Base-by-base conservation (phyloP, 1,140 invertebrate species). In the Leptonema lineaticorne region DNA sequence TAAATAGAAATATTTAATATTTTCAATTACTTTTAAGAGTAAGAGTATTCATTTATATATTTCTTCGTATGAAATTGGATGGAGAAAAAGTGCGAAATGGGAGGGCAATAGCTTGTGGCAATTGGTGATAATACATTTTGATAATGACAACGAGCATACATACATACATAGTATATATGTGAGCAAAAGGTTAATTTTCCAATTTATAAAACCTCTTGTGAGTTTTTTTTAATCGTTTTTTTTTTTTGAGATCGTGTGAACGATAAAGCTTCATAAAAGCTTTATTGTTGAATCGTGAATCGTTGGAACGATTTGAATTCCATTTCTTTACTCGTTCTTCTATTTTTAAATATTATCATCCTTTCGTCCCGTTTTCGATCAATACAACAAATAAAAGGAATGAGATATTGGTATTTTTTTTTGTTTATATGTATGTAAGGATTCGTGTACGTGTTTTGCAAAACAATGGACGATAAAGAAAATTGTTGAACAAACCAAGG, bases 191-290 rank as follows among this genome's bases (percentile, higher is more conserved):
- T 53, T 53, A 53, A 53, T 53, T 53, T 53, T 53, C 50, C 50
- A 53, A 53, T 53, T 53, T 53, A 53, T 53, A 53, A 53, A 53
- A 53, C 50, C 8, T 26, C 27, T 11, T 53, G 50, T 26, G 14
- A 20, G 50, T 14, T 41, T 41, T 41, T 41, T 9, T 16, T 24
- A 48, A n/a, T n/a, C 20, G 50, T 53, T 11, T 53, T 20, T 53
- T 53, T n/a, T n/a, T n/a, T n/a, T n/a, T n/a, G n/a, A n/a, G 50
- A 53, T 53, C 50, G 50, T 53, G 50, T 53, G 14, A 53, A 53
- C 24, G 50, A 53, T 53, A 53, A 26, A 24, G 20, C 50, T 26
- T 26, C 4, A 14, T 24, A 11, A n/a, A 24, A 53, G 50, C 50
- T 53, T 53, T 53, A 53, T 53, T 53, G 50, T 53, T 53, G 22